A percentile compares a stretch with the other conserved stretches of the same genome.
Evolutionary conservation across 37 sponge, comb jelly and placozoan species (phyloP).

Genomic region (Oscarella lobularis): DNA sequence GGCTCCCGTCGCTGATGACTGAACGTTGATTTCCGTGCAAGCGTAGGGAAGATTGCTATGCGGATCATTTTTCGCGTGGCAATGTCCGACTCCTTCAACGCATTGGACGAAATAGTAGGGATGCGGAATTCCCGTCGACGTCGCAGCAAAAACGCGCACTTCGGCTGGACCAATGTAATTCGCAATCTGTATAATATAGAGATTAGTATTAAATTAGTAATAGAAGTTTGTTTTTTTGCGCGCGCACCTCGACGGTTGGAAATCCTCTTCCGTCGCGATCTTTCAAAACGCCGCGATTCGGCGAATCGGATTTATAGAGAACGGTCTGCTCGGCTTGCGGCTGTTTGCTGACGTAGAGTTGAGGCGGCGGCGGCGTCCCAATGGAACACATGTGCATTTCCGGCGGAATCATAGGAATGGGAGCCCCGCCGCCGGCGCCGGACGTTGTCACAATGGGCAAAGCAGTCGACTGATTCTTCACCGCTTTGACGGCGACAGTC

Average conservation of each 20-base stretch:
- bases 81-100: not conserved
- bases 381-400: no score
- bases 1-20: no score
- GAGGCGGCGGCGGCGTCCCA: not conserved
- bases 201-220: not conserved
- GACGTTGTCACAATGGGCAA: no score
- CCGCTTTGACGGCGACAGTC: no score
- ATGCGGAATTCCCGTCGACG: not conserved
- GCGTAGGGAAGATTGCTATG: no score
- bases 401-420: no score
- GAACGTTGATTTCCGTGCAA: no score
- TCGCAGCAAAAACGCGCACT: not conserved
- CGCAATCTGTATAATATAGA: not conserved
- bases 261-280: not conserved
- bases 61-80: not conserved
- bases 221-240: not conserved
- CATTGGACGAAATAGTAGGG: not conserved
- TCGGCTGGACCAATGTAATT: not conserved
- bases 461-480: no score
- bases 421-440: no score
- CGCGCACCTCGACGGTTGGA: not conserved
- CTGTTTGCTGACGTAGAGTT: not conserved
- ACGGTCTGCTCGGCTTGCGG: not conserved
- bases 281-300: not conserved
- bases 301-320: not conserved